Evolutionary conservation across 2,797 vertebrate genomes (phyloP).

Genomic region (Etheostoma perlongum): DNA sequence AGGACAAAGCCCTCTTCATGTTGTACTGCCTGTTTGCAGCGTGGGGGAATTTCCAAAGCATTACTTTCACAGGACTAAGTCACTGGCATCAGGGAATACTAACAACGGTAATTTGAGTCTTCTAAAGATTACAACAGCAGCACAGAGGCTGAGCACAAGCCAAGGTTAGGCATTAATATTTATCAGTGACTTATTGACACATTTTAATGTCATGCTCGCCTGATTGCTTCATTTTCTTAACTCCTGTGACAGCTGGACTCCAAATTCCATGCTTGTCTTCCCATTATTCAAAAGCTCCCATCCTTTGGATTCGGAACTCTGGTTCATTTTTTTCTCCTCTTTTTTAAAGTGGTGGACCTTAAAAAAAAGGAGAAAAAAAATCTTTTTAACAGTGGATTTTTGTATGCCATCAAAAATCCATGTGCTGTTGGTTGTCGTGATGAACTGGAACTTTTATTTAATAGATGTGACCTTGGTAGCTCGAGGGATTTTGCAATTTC

Average conservation of each 20-base stretch:
- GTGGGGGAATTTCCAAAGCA: slow-evolving; percentile 50
- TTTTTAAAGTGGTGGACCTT: not conserved
- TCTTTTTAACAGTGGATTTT: not conserved
- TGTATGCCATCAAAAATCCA: not conserved
- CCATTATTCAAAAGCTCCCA: slow-evolving; percentile 13
- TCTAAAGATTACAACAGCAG: slow-evolving; percentile 28
- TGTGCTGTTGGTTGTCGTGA: not conserved
- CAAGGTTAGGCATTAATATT: slow-evolving; percentile 37
- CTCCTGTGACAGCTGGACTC: slow-evolving; percentile 18
- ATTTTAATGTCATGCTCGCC: slow-evolving; percentile 26
- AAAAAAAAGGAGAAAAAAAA: too few relatives aligned
- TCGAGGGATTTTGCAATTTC: slow-evolving; percentile 34
- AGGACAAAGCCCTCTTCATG: slow-evolving; percentile 48
- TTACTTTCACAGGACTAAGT: slow-evolving; percentile 56
- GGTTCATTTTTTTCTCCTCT: not conserved
- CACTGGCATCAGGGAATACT: slow-evolving; percentile 36
- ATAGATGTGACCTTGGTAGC: slow-evolving; percentile 40
- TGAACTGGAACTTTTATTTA: slow-evolving; percentile 17
- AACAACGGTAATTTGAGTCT: slow-evolving; percentile 42
- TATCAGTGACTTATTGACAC: slow-evolving; percentile 45
- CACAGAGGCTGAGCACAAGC: slow-evolving; percentile 10
- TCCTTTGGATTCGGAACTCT: not conserved
- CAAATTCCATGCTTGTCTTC: not conserved
- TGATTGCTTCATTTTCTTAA: slow-evolving; percentile 11
- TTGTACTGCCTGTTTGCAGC: slow-evolving; percentile 46